Evolutionary conservation across 2,113 vertebrate genomes (phyloP).

Genomic region (Indri indri): DNA sequence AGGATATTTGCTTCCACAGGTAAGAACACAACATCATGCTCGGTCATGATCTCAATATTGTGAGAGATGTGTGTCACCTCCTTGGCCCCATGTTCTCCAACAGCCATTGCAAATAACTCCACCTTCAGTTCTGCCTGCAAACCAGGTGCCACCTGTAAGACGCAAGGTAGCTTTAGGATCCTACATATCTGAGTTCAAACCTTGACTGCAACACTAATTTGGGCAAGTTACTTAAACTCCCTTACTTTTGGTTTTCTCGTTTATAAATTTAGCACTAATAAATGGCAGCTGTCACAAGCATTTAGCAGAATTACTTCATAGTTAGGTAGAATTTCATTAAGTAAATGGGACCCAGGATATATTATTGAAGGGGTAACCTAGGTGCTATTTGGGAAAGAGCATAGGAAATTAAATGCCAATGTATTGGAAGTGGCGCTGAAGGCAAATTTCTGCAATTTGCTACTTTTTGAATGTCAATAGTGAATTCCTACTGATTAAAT

Average conservation of each 20-base stretch:
- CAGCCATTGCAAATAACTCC: conserved; percentile 87
- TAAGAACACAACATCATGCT: conserved; percentile 88
- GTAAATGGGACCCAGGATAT: background rate
- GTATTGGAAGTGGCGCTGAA: background rate
- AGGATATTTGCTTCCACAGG: conserved; percentile 96
- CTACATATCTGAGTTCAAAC: background rate
- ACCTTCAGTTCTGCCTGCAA: conserved; percentile 88
- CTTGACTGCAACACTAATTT: background rate
- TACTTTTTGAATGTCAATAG: background rate
- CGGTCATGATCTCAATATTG: conserved; percentile 89
- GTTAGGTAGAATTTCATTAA: background rate
- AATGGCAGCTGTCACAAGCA: background rate
- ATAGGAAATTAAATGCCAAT: background rate
- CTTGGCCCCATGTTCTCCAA: conserved; percentile 68
- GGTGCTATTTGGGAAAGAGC: background rate
- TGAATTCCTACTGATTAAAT: background rate
- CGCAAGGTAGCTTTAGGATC: background rate
- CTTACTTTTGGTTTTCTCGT: background rate
- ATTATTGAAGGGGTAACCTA: background rate
- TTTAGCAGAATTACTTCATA: background rate
- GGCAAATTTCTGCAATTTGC: background rate
- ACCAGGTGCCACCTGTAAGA: conserved; percentile 91
- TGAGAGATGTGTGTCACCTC: conserved; percentile 81
- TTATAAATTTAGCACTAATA: background rate
- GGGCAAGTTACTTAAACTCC: background rate